phyloP scores from a whole-genome alignment of 2,113 vertebrate genomes.

The Oceanites oceanicus region DNA sequence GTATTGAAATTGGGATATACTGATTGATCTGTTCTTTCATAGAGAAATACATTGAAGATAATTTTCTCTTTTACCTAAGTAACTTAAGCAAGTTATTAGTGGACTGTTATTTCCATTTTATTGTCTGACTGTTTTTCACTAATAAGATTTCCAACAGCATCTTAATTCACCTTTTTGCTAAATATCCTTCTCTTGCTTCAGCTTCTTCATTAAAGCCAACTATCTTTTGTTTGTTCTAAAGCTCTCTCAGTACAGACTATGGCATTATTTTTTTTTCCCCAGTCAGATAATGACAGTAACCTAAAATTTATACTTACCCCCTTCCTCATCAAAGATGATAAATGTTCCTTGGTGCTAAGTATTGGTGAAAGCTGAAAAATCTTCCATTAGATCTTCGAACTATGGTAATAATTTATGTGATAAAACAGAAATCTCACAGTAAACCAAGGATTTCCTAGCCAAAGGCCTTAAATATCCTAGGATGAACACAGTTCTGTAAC shows the following conservation, averaged over 20 bases:
- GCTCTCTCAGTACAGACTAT: not conserved
- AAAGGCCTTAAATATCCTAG: not conserved
- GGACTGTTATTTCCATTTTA: conserved; percentile 11
- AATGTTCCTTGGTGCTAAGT: not conserved
- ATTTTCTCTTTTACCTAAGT: not conserved
- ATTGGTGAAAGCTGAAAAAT: not conserved
- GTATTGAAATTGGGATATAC: not conserved
- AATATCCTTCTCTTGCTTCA: not conserved
- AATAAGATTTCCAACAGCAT: conserved; percentile 24
- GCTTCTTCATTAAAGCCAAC: conserved; percentile 17
- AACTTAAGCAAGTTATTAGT: conserved; percentile 14
- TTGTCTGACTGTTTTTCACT: conserved; percentile 10
- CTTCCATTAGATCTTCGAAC: not conserved
- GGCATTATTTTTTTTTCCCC: not conserved
- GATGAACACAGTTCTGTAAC: not conserved
- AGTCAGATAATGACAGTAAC: conserved; percentile 2
- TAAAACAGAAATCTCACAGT: not conserved
- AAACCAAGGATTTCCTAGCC: not conserved
- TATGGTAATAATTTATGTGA: not conserved
- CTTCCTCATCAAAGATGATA: not conserved
- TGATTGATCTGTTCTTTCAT: not conserved
- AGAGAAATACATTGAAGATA: not conserved
- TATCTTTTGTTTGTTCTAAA: conserved; percentile 5
- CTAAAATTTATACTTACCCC: not conserved
- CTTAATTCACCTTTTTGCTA: conserved; percentile 31